Percentiles rank a stretch among this genome's conserved stretches.
Evolutionary conservation across 2,888 invertebrate species (phyloP).

Genomic region (Eulithis testata): DNA sequence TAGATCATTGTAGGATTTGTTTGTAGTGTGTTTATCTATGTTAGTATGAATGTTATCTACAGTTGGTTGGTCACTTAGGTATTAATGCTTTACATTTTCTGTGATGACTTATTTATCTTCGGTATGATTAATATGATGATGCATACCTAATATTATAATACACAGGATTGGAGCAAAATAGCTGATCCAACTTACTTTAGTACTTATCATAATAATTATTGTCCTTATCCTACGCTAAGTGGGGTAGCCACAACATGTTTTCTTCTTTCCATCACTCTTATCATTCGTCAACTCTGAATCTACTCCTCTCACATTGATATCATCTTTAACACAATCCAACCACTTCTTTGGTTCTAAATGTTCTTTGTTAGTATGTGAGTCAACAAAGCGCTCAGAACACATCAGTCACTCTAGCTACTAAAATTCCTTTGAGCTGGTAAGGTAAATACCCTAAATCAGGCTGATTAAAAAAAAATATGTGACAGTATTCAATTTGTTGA

Average conservation of each 20-base stretch:
- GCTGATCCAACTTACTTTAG: too few species aligned
- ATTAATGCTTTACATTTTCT: slow-evolving; percentile 22
- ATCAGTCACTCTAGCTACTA: background rate
- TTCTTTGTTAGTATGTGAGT: too few species aligned
- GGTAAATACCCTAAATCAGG: background rate
- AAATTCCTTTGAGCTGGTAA: background rate
- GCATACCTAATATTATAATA: background rate
- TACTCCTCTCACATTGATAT: too few species aligned
- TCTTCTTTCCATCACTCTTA: too few species aligned
- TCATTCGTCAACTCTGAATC: too few species aligned
- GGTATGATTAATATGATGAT: slow-evolving; percentile 1
- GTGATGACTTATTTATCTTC: slow-evolving; percentile 15
- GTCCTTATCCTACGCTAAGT: too few species aligned
- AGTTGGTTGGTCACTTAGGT: slow-evolving; percentile 14
- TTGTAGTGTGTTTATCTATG: slow-evolving; percentile 35
- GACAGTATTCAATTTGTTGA: background rate
- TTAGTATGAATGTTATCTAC: slow-evolving; percentile 23
- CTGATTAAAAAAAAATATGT: background rate
- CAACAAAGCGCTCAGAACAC: too few species aligned
- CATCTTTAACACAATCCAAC: too few species aligned
- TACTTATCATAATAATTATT: too few species aligned
- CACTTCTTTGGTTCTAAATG: too few species aligned
- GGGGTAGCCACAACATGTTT: too few species aligned
- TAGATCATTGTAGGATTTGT: slow-evolving; percentile 41
- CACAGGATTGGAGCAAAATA: too few species aligned